Evolutionary conservation across 37 sponge, comb jelly and placozoan genomes (phyloP).

Genomic region (Cliona cf. orientalis): DNA sequence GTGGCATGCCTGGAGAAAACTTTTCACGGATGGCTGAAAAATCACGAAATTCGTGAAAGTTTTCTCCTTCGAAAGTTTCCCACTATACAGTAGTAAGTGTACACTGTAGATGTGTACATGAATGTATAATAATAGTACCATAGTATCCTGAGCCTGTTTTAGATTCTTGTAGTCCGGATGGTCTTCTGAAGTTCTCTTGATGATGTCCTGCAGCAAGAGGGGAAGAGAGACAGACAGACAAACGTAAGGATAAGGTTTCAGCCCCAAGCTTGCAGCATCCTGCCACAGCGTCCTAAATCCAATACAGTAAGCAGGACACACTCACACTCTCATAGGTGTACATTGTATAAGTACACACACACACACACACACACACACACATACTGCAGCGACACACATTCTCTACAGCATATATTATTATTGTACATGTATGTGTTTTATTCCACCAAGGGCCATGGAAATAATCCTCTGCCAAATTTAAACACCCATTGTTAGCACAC

Average conservation of each 20-base stretch:
- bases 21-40: too few species aligned
- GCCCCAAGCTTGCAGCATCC: too few species aligned
- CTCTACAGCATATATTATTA: neutral
- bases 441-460: too few species aligned
- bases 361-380: conserved; percentile 35
- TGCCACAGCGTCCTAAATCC: neutral
- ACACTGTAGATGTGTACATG: too few species aligned
- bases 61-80: too few species aligned
- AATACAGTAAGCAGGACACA: neutral
- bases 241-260: conserved; percentile 15
- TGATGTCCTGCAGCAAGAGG: conserved; percentile 44
- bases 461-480: too few species aligned
- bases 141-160: conserved; percentile 49
- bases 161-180: conserved; percentile 80
- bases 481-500: too few species aligned
- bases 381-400: neutral
- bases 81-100: too few species aligned
- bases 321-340: neutral
- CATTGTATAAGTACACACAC: neutral
- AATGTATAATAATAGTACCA: too few species aligned
- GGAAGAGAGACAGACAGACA: neutral
- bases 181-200: conserved; percentile 62
- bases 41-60: too few species aligned
- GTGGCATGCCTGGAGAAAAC: too few species aligned
- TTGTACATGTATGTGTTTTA: neutral